phyloP scores from a whole-genome alignment of 2,113 vertebrate species.

The Pipa parva region DNA sequence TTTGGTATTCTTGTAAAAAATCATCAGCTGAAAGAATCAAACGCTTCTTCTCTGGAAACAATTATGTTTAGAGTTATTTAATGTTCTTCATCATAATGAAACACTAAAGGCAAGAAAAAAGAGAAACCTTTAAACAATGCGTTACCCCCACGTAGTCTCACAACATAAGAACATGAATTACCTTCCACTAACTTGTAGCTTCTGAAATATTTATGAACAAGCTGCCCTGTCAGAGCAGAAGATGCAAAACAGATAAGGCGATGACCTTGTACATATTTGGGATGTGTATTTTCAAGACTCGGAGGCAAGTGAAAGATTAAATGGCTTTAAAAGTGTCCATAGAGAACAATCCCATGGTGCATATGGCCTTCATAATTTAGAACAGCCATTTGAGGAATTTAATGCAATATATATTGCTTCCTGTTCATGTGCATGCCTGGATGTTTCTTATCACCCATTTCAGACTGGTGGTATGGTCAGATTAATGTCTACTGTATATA shows the following conservation, averaged over 20 bases:
- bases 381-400: slow-evolving; percentile 5
- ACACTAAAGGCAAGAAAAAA: neutral
- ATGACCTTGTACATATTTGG: slow-evolving; percentile 2
- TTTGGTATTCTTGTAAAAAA: slow-evolving; percentile 1
- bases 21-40: neutral
- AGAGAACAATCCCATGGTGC: neutral
- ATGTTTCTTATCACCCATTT: neutral
- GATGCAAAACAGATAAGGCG: slow-evolving; percentile 13
- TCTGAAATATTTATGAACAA: slow-evolving; percentile 9
- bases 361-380: neutral
- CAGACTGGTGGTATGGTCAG: neutral
- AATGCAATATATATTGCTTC: slow-evolving; percentile 11
- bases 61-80: slow-evolving; percentile 24
- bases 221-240: slow-evolving; percentile 1
- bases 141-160: slow-evolving; percentile 10
- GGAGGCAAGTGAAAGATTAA: slow-evolving; percentile 14
- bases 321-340: slow-evolving; percentile 4
- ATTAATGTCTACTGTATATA: too few species aligned
- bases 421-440: neutral
- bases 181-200: slow-evolving; percentile 4
- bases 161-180: neutral
- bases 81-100: slow-evolving; percentile 13
- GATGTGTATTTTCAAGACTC: slow-evolving; percentile 1
- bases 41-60: slow-evolving; percentile 15
- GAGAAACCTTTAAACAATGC: slow-evolving; percentile 5